Evolutionary conservation across 2,113 vertebrate species (phyloP).

Genomic region (Protobothrops mucrosquamatus): DNA sequence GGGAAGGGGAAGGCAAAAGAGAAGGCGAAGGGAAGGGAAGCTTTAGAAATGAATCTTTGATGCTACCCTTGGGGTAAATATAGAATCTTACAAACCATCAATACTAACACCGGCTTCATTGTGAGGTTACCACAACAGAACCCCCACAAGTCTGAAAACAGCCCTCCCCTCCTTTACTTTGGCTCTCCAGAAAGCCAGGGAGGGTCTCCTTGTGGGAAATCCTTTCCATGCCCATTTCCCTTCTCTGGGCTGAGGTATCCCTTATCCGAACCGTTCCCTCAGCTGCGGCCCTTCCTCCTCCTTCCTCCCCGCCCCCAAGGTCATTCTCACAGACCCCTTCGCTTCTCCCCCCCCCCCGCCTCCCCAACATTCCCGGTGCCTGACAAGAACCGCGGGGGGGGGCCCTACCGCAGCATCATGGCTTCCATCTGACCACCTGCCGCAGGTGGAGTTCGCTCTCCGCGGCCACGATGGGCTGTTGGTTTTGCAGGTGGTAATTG

Average conservation of each 20-base stretch:
- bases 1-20: no score
- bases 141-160: fast-evolving
- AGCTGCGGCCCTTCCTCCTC: not conserved
- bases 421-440: conserved; percentile 83
- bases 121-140: fast-evolving
- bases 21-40: no score
- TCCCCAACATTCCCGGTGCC: no score
- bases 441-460: conserved; percentile 94
- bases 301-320: not conserved
- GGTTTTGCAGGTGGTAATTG: conserved; percentile 88
- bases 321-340: not conserved
- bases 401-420: conserved; percentile 52
- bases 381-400: no score
- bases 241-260: not conserved
- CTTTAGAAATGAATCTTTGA: not conserved
- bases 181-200: not conserved
- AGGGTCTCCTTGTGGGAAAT: not conserved
- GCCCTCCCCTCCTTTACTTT: not conserved
- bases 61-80: not conserved
- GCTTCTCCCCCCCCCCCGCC: no score
- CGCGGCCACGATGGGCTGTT: conserved; percentile 91
- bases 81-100: not conserved
- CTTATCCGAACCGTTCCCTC: not conserved
- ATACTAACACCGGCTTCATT: not conserved
- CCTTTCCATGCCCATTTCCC: not conserved